phyloP scores from a whole-genome alignment of 2,113 vertebrate species.

The Macaca mulatta region DNA sequence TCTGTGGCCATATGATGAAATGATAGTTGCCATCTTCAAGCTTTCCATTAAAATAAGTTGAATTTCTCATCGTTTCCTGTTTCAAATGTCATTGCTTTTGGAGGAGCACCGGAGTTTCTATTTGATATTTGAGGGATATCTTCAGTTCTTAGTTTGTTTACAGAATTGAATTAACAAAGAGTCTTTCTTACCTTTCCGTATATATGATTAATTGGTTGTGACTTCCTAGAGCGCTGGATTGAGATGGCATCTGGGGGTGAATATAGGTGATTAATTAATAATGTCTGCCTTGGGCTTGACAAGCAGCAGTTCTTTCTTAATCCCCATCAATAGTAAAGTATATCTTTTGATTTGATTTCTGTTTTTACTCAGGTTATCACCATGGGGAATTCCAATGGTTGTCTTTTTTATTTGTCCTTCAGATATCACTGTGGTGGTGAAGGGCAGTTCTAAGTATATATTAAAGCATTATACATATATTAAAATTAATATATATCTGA shows the following conservation, averaged over 20 bases:
- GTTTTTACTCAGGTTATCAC: neutral
- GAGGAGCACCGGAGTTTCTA: neutral
- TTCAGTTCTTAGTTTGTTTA: neutral
- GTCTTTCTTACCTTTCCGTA: neutral
- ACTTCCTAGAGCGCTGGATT: neutral
- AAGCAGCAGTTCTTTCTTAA: neutral
- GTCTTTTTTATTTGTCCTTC: neutral
- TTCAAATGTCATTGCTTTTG: neutral
- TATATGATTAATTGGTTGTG: neutral
- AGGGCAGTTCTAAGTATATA: neutral
- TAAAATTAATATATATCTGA: too few species aligned
- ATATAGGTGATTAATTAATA: neutral
- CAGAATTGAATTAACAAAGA: neutral
- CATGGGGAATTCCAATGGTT: neutral
- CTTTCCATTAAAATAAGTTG: neutral
- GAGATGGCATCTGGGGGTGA: neutral
- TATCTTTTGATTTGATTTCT: slow-evolving; percentile 12
- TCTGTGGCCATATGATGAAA: neutral
- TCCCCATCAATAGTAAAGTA: neutral
- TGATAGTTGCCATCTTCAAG: neutral
- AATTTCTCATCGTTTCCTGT: neutral
- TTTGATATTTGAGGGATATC: neutral
- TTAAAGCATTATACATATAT: neutral
- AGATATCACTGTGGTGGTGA: neutral
- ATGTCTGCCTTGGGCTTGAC: neutral